Percentiles rank a stretch among this genome's conserved stretches.
These are phyloP conservation scores for Acrobasis repandana DNA, from an alignment of 2,888 invertebrate genomes.

Conservation along the genomic window DNA sequence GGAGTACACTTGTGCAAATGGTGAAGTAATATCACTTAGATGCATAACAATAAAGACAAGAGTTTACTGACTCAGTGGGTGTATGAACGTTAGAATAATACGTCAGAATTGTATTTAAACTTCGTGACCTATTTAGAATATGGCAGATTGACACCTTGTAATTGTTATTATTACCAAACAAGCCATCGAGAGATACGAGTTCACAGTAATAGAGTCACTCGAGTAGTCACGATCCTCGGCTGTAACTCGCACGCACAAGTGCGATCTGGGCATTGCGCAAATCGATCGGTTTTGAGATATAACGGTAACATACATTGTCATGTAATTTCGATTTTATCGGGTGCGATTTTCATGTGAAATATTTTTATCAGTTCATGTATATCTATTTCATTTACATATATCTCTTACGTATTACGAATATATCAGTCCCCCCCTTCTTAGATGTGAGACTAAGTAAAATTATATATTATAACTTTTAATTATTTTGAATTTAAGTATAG, in stretches of 20 bases:
- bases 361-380: neutral
- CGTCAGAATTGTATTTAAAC: slow-evolving; percentile 13
- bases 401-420: neutral
- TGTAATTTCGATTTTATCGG: slow-evolving; percentile 3
- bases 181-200: slow-evolving; percentile 41
- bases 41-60: slow-evolving; percentile 3
- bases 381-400: neutral
- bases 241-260: slow-evolving; percentile 44
- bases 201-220: slow-evolving; percentile 43
- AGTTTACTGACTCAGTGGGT: slow-evolving; percentile 11
- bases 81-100: slow-evolving; percentile 18
- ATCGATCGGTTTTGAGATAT: slow-evolving; percentile 53
- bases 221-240: slow-evolving; percentile 56
- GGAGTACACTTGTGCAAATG: slow-evolving; percentile 16
- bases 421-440: neutral
- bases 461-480: too few relatives aligned
- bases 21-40: slow-evolving; percentile 9
- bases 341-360: neutral
- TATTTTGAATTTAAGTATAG: too few relatives aligned
- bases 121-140: slow-evolving; percentile 32
- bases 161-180: slow-evolving; percentile 47
- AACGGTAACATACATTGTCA: slow-evolving; percentile 43
- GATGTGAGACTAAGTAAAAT: neutral
- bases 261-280: slow-evolving; percentile 53
- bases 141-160: slow-evolving; percentile 36